These are phyloP conservation scores for Cheilosia soror DNA, from an alignment of 2,888 invertebrate genomes.

Conservation along the genomic window DNA sequence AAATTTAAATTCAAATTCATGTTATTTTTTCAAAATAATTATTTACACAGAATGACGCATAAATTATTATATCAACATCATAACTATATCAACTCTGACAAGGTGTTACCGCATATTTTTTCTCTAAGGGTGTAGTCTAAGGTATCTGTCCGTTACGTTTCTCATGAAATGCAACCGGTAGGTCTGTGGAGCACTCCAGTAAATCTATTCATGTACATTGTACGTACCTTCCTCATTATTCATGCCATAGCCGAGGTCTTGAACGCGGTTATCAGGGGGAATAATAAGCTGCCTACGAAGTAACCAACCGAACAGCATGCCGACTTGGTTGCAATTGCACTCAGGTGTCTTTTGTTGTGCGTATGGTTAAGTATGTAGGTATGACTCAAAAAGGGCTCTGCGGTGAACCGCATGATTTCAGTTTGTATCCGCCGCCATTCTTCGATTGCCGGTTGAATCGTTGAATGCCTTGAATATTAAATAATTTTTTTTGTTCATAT, in stretches of 20 bases:
- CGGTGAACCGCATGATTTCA: slow-evolving; percentile 20
- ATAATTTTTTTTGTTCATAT: slow-evolving; percentile 2
- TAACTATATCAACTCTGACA: too few species aligned
- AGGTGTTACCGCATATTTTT: too few species aligned
- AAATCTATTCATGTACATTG: too few species aligned
- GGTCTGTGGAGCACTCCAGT: too few species aligned
- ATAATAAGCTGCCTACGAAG: slow-evolving; percentile 17
- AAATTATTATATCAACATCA: too few species aligned
- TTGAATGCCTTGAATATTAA: slow-evolving; percentile 49
- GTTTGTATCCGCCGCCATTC: slow-evolving; percentile 20
- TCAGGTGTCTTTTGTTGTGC: slow-evolving; percentile 32
- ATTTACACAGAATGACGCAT: too few species aligned
- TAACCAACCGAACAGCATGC: slow-evolving; percentile 24
- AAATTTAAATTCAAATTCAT: too few species aligned
- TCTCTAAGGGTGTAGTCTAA: too few species aligned
- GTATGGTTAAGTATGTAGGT: slow-evolving; percentile 10
- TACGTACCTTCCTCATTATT: slow-evolving; percentile 4
- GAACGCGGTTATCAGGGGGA: slow-evolving; percentile 19
- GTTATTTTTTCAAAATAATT: too few species aligned
- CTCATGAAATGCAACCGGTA: too few species aligned
- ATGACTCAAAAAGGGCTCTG: slow-evolving; percentile 58
- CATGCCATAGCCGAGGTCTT: slow-evolving; percentile 32
- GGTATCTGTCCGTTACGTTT: too few species aligned
- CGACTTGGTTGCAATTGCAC: slow-evolving; percentile 15
- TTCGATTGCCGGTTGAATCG: slow-evolving; percentile 21